Conservation (phyloP, 2,888 invertebrate species). For the Plebejus argus region DNA sequence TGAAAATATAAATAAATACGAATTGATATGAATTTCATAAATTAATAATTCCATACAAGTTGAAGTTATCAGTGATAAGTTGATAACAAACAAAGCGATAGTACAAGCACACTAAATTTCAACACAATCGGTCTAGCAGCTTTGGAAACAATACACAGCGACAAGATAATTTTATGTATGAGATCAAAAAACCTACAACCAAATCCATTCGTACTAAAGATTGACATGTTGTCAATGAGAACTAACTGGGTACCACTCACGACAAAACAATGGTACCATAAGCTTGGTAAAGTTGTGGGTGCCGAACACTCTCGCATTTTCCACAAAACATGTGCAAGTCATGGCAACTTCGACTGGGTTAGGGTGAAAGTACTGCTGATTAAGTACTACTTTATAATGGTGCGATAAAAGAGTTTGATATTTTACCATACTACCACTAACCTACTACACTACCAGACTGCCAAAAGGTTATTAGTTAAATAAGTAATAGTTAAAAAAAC, state of each 20-base stretch:
- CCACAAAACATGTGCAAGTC: constrained; percentile 8
- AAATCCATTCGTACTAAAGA: not conserved
- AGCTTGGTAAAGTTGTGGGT: not conserved
- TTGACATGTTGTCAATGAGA: not conserved
- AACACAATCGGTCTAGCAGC: too few species aligned
- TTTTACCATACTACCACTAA: not conserved
- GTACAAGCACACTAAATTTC: too few species aligned
- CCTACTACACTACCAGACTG: too few species aligned
- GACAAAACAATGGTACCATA: not conserved
- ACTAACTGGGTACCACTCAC: not conserved
- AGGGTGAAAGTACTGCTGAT: constrained; percentile 2
- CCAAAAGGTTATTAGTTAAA: too few species aligned
- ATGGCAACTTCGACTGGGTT: not conserved
- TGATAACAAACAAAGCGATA: too few species aligned
- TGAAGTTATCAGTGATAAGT: too few species aligned
- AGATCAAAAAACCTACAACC: too few species aligned
- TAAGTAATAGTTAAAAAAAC: too few species aligned
- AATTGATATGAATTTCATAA: not conserved
- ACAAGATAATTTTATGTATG: too few species aligned
- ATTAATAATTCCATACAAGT: not conserved
- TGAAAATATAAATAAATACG: not conserved
- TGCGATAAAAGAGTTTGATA: not conserved
- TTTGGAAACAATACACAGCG: not conserved
- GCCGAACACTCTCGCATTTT: not conserved
- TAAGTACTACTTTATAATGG: not conserved